Evolutionary conservation across 2,113 vertebrate genomes (phyloP), one percentile per base, ranked within the genome.

Genomic region (Epinephelus lanceolatus): DNA sequence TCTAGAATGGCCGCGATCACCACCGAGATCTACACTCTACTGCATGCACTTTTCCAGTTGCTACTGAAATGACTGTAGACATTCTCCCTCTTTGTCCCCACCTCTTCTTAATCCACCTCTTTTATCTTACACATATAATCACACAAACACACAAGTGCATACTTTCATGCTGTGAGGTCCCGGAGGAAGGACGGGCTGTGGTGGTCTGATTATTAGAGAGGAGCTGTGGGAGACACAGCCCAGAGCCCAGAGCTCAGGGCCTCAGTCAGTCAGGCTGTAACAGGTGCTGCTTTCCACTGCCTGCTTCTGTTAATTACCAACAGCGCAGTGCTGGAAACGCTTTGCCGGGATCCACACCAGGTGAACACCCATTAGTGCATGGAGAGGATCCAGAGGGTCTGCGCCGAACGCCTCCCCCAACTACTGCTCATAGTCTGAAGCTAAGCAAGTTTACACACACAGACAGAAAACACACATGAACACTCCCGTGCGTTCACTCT

Each of bases 241-340:
- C 89, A 87, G 69, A 83, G 90, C 82, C 76, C 72, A 78, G 87
- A 86, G 87, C 89, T 82, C 72, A 70, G 88, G 77, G 86, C 90
- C 88, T 89, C 91, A 89, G 92, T 87, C 91, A 85, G 86, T 89
- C 87, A 78, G 69, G 73, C 85, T 76, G 83, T 86, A 95, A 92
- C 94, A 94, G 93, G 94, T 95, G 94, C 88, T 88, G 71, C 88
- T 94, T 95, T 95, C 93, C 94, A 93, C 90, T 90, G 81, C 78
- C 89, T 95, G 94, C 91, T 81, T 91, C 91, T 92, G 91, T 94
- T 95, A 94, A 95, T 95, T 95, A 94, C 91, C 90, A 93, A 90
- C 89, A 92, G 88, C 72, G 82, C 88, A 63, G 60, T 71, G 78
- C 67, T 90, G 90, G 71, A 87, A 89, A 86, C 69, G 68, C 83